These are phyloP conservation scores for Euschistus heros DNA, from an alignment of 1,140 invertebrate genomes.

Conservation along the genomic window DNA sequence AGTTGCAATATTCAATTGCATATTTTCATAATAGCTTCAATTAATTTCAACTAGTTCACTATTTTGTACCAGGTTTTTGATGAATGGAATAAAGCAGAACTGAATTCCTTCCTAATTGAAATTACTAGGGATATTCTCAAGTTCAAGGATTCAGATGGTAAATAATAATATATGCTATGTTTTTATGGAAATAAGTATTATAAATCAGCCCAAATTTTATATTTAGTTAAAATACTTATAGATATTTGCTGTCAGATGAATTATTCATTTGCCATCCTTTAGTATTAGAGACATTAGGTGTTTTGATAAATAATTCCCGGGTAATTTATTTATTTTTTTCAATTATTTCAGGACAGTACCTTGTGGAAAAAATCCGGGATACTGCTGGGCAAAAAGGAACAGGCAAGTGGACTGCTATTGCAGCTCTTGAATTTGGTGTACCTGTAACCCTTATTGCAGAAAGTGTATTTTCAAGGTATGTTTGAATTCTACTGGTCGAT, in stretches of 20 bases:
- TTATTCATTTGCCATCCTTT: too few species aligned
- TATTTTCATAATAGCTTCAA: too few species aligned
- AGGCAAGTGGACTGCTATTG: conserved; percentile 98
- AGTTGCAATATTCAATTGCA: too few species aligned
- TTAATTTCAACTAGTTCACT: too few species aligned
- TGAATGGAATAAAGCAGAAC: conserved; percentile 91
- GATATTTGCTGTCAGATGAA: too few species aligned
- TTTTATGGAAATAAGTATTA: neutral
- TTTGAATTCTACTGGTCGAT: conserved; percentile 47
- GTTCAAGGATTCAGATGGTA: conserved; percentile 78
- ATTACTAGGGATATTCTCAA: conserved; percentile 95
- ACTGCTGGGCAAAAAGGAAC: conserved; percentile 98
- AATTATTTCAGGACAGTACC: conserved; percentile 34
- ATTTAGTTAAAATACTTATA: neutral
- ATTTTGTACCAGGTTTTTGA: conserved; percentile 54
- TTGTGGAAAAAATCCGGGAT: conserved; percentile 90
- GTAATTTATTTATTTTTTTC: neutral
- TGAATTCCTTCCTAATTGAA: conserved; percentile 97
- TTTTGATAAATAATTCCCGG: too few species aligned
- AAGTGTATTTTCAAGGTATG: conserved; percentile 91
- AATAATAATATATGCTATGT: conserved; percentile 25
- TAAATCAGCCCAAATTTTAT: too few species aligned
- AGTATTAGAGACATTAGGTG: too few species aligned
- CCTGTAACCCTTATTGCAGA: conserved; percentile 97
- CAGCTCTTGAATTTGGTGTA: conserved; percentile 89